Evolutionary conservation across 2,797 vertebrate genomes (phyloP).

Genomic region (Poeciliopsis turneri): DNA sequence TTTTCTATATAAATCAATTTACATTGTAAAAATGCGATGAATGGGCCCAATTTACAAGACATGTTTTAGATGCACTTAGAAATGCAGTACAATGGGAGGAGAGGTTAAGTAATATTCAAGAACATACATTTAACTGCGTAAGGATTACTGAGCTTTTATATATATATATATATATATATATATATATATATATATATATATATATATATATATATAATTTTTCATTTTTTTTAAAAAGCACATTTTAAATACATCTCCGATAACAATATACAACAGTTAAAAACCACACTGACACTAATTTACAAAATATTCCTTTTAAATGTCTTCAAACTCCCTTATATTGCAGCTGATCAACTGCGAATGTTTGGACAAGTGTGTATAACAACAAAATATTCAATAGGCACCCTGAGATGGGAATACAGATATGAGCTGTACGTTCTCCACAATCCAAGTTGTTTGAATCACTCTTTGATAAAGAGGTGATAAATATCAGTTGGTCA

Average conservation of each 20-base stretch:
- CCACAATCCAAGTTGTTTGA: slow-evolving; percentile 38
- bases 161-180: slow-evolving; percentile 10
- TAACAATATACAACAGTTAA: slow-evolving; percentile 67
- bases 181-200: too few relatives aligned
- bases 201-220: background rate
- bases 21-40: slow-evolving; percentile 19
- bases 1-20: slow-evolving; percentile 1
- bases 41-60: slow-evolving; percentile 28
- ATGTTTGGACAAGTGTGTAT: slow-evolving; percentile 46
- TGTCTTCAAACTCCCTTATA: slow-evolving; percentile 49
- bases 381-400: slow-evolving; percentile 57
- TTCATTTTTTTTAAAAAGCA: slow-evolving; percentile 26
- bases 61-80: slow-evolving; percentile 60
- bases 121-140: slow-evolving; percentile 32
- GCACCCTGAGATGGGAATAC: slow-evolving; percentile 78
- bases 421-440: slow-evolving; percentile 59
- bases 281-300: slow-evolving; percentile 67
- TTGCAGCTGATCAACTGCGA: slow-evolving; percentile 48
- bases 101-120: slow-evolving; percentile 23
- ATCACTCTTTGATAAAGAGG: slow-evolving; percentile 25
- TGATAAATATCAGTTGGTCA: slow-evolving; percentile 37
- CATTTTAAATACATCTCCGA: slow-evolving; percentile 59
- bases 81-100: slow-evolving; percentile 20
- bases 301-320: slow-evolving; percentile 65
- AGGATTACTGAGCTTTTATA: slow-evolving; percentile 39